A percentile compares a stretch with the other conserved stretches of the same genome.
Evolutionary conservation across 2,113 vertebrate species (phyloP).

Genomic region (Pygathrix nemaeus): DNA sequence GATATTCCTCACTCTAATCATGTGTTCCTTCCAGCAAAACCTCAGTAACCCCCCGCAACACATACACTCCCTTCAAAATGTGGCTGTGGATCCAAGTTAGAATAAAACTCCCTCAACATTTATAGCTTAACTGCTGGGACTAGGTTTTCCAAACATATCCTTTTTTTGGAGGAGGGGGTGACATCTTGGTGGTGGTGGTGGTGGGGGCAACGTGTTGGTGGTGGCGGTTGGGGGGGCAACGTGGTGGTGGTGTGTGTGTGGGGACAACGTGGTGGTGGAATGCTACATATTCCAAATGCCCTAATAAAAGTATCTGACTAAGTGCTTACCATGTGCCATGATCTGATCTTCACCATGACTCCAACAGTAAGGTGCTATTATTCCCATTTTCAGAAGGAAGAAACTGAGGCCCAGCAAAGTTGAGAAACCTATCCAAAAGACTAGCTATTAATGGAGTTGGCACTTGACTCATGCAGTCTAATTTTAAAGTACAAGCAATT

Average conservation of each 20-base stretch:
- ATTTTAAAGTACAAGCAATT: background rate
- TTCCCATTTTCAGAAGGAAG: background rate
- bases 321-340: accelerated
- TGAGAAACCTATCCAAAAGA: background rate
- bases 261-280: too few species aligned
- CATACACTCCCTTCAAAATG: background rate
- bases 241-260: too few species aligned
- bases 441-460: accelerated
- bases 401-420: background rate
- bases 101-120: background rate
- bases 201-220: too few species aligned
- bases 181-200: too few species aligned
- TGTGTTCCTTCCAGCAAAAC: background rate
- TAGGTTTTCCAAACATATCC: background rate
- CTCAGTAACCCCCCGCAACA: background rate
- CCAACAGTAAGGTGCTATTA: background rate
- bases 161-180: background rate
- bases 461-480: accelerated
- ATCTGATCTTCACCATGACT: too few species aligned
- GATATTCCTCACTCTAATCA: background rate
- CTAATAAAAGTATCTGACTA: background rate
- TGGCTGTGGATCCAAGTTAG: background rate
- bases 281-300: background rate
- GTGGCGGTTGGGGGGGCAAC: too few species aligned
- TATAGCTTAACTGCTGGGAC: background rate